Evolutionary conservation across 2,888 invertebrate species (phyloP), one percentile per base, ranked within the genome.

Genomic region (Drosophila kuntzei): DNA sequence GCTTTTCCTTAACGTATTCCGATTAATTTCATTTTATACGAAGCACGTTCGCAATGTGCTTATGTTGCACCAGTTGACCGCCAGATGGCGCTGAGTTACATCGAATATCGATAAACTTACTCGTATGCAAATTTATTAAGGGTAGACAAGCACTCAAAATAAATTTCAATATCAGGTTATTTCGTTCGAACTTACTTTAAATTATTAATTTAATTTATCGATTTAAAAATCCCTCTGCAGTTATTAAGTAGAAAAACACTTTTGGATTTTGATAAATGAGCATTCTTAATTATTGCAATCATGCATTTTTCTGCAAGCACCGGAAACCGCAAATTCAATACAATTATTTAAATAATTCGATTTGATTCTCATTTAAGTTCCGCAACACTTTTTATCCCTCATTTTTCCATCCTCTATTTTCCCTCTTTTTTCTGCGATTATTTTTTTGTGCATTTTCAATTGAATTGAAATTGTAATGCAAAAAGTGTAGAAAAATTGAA

Each of bases 1-100:
- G 72, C 55, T 61, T 66, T 70, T 72, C 61, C 69, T 71, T 70
- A 77, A 76, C 75, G 49, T 69, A 53, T 64, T 51, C 27, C 81
- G 69, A 88, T 88, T 86, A 85, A 85, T 86, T 88, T 88, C 70
- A 88, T 85, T 88, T 72, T 32, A 46, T 59, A 36, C 64, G 46
- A 50, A 51, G 63, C 83, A 80, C 80, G 82, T 76, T 50, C 58
- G 51, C 16, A 49, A 54, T 20, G 27, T 47, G 67, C 9, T 49
- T 39, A 39, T 53, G 36, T 59, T 69, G 41, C 60, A 55, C 27
- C 60, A 47, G 61, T 14, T 47, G 43, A 14, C 46, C 62, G 46
- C 25, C 59, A 63, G 67, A 47, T 67, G 73, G 55, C 67, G 32
- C 9, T 32, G 36, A 11, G 16, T 22, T 43, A 22, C 55, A 49